Evolutionary conservation across 2,797 vertebrate species (phyloP).

Genomic region (Acropternis orthonyx): DNA sequence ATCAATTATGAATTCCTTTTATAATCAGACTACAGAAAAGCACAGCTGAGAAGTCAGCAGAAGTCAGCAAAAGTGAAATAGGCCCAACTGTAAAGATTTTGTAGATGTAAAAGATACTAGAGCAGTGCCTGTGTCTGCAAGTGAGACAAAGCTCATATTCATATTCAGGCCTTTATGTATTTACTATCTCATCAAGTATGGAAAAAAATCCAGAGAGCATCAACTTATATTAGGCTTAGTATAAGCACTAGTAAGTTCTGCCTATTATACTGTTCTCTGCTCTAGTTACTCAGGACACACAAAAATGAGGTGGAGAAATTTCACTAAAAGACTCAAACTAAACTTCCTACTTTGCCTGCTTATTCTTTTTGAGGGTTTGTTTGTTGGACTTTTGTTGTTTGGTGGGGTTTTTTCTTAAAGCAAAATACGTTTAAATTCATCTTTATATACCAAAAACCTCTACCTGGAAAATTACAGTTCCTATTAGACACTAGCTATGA

Average conservation of each 20-base stretch:
- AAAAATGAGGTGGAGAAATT: not conserved
- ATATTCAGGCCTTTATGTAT: not conserved
- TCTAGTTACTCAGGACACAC: not conserved
- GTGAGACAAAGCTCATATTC: not conserved
- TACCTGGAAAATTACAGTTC: not conserved
- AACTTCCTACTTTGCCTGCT: not conserved
- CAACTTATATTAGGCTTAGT: not conserved
- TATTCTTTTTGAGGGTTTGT: not conserved
- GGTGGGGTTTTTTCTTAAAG: not conserved
- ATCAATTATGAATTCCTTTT: conserved; percentile 41
- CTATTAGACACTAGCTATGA: not conserved
- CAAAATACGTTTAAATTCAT: not conserved
- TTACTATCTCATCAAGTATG: not conserved
- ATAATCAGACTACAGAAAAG: not conserved
- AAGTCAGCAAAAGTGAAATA: not conserved
- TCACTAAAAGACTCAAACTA: not conserved
- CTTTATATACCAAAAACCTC: not conserved
- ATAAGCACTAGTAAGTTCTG: not conserved
- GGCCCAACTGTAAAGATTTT: not conserved
- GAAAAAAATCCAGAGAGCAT: not conserved
- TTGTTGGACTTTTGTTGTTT: not conserved
- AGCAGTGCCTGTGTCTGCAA: too few relatives aligned
- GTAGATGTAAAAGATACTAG: not conserved
- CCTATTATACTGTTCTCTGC: not conserved
- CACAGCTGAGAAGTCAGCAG: conserved; percentile 15